Conservation (phyloP, 2,113 vertebrate species). For the Panthera tigris region DNA sequence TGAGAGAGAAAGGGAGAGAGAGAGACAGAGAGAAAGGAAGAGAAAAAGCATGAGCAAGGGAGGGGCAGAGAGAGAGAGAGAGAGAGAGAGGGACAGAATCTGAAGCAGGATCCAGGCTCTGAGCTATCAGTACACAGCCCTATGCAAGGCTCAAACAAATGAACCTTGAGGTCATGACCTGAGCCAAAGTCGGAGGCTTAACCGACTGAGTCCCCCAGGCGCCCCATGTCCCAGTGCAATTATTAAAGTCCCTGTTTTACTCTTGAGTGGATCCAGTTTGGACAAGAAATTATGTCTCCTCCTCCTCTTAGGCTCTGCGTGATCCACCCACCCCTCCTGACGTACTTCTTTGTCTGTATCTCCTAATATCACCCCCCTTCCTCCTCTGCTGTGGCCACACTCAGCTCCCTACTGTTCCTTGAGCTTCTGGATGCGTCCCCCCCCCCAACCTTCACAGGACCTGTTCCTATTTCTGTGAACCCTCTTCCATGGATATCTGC, state of each 20-base stretch:
- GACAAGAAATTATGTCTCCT: neutral
- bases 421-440: neutral
- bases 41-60: too few relatives aligned
- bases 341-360: neutral
- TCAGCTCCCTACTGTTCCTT: neutral
- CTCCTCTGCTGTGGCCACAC: neutral
- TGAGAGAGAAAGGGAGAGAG: too few relatives aligned
- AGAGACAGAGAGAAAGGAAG: too few relatives aligned
- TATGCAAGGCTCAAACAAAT: rapidly evolving
- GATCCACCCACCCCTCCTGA: too few relatives aligned
- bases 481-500: neutral
- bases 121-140: too few relatives aligned
- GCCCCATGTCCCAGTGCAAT: too few relatives aligned
- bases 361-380: neutral
- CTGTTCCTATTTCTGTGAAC: neutral
- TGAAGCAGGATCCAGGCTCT: too few relatives aligned
- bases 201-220: too few relatives aligned
- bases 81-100: too few relatives aligned
- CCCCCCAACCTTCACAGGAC: rapidly evolving
- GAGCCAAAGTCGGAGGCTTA: too few relatives aligned
- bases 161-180: too few relatives aligned
- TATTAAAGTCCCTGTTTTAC: neutral
- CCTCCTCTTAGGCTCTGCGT: neutral
- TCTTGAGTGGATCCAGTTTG: neutral
- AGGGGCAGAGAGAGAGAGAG: too few relatives aligned